Conservation (phyloP, 2,113 vertebrate genomes). For the Neoarius graeffei region DNA sequence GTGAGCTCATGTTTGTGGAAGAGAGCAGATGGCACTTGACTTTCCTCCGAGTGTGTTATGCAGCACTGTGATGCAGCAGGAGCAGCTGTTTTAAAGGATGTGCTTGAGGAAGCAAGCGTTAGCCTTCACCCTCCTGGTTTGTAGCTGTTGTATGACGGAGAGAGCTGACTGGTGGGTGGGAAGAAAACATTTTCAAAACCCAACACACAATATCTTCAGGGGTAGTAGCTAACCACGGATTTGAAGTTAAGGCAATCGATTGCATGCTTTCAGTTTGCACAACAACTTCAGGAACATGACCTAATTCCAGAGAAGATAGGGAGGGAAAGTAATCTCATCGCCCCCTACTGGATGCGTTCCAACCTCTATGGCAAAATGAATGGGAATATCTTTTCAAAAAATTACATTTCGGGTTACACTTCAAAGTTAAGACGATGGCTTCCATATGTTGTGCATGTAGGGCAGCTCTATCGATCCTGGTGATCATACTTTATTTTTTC, state of each 20-base stretch:
- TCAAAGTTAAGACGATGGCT: too few species aligned
- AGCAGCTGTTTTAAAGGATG: neutral
- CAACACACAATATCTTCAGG: neutral
- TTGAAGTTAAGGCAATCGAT: neutral
- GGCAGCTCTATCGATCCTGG: too few species aligned
- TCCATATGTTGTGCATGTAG: too few species aligned
- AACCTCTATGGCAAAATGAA: too few species aligned
- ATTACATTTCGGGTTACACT: too few species aligned
- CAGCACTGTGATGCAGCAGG: neutral
- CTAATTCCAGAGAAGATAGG: neutral
- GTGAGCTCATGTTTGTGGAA: neutral
- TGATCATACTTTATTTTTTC: too few species aligned
- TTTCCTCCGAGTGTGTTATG: neutral
- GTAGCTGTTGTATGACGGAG: too few species aligned
- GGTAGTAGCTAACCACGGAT: neutral
- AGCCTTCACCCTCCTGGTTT: neutral
- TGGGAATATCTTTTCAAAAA: too few species aligned
- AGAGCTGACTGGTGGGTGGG: too few species aligned
- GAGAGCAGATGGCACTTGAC: neutral
- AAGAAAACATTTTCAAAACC: neutral
- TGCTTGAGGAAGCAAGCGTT: neutral
- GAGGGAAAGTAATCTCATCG: too few species aligned
- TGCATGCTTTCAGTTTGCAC: neutral
- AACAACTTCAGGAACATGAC: neutral
- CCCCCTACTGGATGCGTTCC: too few species aligned